These are phyloP conservation scores for Nestor notabilis DNA, from an alignment of 2,113 vertebrate genomes.

Conservation along the genomic window DNA sequence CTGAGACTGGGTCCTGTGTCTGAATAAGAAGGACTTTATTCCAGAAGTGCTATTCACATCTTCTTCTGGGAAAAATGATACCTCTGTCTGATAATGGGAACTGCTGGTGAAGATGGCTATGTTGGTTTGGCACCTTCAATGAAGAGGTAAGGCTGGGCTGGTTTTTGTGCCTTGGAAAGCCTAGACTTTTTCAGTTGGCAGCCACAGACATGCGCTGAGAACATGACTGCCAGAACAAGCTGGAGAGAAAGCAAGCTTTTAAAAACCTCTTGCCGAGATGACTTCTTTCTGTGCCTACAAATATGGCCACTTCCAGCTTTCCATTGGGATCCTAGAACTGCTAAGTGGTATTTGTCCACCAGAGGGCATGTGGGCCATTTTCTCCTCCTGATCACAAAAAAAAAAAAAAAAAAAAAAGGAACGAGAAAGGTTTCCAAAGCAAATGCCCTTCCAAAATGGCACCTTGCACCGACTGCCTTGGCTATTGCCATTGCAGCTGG, in stretches of 20 bases:
- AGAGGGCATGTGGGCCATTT: constrained; percentile 67
- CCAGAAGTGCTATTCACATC: background rate
- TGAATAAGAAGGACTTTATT: background rate
- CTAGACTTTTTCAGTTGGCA: background rate
- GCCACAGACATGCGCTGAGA: background rate
- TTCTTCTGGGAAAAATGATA: background rate
- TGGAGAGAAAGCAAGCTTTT: background rate
- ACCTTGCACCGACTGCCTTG: background rate
- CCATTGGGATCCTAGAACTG: background rate
- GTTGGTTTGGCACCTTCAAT: background rate
- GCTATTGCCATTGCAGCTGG: background rate
- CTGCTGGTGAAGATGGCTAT: background rate
- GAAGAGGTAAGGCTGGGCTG: background rate
- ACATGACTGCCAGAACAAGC: background rate
- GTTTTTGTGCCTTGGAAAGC: background rate
- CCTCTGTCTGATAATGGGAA: background rate
- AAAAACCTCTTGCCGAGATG: background rate
- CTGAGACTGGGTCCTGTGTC: background rate
- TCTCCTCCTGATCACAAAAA: background rate
- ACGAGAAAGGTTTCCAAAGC: background rate
- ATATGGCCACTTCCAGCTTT: constrained; percentile 36
- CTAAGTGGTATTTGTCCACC: constrained; percentile 54
- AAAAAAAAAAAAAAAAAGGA: background rate
- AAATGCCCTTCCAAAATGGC: background rate
- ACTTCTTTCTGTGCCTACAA: background rate